Percentiles rank a stretch among this genome's conserved stretches.
Conservation (phyloP, 2,113 vertebrate species). For the Halcyon malimbica region DNA sequence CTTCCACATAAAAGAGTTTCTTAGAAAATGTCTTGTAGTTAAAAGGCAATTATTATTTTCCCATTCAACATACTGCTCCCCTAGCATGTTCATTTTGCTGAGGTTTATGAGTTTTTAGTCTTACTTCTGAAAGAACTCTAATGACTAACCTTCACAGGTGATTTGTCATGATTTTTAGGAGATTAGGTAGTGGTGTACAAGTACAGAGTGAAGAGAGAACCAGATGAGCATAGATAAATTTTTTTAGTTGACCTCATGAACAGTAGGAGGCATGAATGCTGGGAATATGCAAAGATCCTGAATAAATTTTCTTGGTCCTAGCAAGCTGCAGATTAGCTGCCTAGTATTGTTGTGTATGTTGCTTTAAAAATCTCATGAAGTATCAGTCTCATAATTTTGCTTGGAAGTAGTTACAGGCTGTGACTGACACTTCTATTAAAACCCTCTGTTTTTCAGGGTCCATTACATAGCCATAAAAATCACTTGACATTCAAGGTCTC, state of each 20-base stretch:
- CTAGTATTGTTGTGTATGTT: not conserved
- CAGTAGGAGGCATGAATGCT: not conserved
- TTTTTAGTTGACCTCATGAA: not conserved
- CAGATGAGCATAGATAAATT: not conserved
- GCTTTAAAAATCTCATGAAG: not conserved
- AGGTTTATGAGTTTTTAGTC: constrained; percentile 11
- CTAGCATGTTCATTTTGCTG: not conserved
- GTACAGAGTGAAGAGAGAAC: not conserved
- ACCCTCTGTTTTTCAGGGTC: not conserved
- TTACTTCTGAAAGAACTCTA: not conserved
- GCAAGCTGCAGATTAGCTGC: not conserved
- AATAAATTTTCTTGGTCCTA: not conserved
- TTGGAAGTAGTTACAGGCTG: not conserved
- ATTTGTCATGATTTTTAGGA: not conserved
- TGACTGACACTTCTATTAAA: not conserved
- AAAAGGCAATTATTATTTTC: not conserved
- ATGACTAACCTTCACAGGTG: not conserved
- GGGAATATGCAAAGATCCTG: not conserved
- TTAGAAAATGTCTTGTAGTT: not conserved
- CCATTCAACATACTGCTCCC: not conserved
- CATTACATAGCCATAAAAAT: constrained; percentile 11
- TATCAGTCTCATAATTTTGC: not conserved
- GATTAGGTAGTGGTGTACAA: not conserved
- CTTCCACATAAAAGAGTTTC: not conserved
- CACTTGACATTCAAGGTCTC: not conserved